Evolutionary conservation across 2,888 invertebrate genomes (phyloP).

Genomic region (Sepioteuthis lessoniana): DNA sequence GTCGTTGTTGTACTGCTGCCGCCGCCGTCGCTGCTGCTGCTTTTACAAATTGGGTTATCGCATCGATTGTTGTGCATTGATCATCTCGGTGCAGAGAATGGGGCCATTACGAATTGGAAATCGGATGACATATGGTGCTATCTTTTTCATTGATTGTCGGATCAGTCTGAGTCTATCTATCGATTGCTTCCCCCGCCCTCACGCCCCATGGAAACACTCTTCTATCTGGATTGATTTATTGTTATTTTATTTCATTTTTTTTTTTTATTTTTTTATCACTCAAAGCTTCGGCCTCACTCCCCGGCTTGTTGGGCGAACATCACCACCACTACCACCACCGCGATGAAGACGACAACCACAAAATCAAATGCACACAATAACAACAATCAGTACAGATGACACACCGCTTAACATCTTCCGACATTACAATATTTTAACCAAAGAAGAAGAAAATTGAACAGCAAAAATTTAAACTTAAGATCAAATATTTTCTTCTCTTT

Average conservation of each 20-base stretch:
- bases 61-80: conserved; percentile 51
- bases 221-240: conserved; percentile 25
- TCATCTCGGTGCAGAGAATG: conserved; percentile 47
- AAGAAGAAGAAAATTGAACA: not conserved
- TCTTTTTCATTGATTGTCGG: conserved; percentile 51
- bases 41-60: conserved; percentile 57
- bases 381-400: not conserved
- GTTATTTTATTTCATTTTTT: not conserved
- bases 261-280: no score
- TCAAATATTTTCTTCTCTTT: not conserved
- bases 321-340: not conserved
- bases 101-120: conserved; percentile 52
- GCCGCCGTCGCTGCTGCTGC: not conserved
- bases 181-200: not conserved
- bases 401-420: not conserved
- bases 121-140: conserved; percentile 53
- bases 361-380: conserved; percentile 33
- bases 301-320: not conserved
- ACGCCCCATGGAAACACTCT: conserved; percentile 41
- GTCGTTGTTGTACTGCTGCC: conserved; percentile 3
- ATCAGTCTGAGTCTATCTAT: conserved; percentile 41
- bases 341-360: not conserved
- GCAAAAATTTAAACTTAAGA: not conserved
- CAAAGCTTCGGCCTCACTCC: not conserved
- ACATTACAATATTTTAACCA: not conserved